Conservation (phyloP, 1,140 invertebrate species). For the Drosophila cardini region DNA sequence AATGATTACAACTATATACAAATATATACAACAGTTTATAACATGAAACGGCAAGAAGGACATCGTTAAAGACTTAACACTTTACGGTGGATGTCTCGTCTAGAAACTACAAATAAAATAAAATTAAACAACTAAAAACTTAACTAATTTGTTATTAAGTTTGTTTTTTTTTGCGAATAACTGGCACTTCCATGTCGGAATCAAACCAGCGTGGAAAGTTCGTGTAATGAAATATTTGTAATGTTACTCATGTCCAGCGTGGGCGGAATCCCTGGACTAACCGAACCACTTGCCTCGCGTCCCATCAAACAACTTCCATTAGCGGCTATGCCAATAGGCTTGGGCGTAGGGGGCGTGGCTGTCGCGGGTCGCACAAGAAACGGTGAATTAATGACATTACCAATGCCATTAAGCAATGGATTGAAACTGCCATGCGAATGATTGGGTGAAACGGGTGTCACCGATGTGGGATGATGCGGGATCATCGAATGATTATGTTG, state of each 20-base stretch:
- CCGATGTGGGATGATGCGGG: constrained; percentile 69
- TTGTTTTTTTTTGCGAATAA: not conserved
- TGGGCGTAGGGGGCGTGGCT: constrained; percentile 85
- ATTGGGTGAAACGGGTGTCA: constrained; percentile 82
- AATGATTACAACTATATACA: constrained; percentile 59
- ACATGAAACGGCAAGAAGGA: constrained; percentile 38
- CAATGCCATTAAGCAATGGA: constrained; percentile 60
- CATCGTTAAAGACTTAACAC: constrained; percentile 27
- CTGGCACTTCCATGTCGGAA: constrained; percentile 17
- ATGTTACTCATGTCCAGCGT: constrained; percentile 89
- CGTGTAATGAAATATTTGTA: constrained; percentile 88
- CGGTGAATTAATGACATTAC: constrained; percentile 65
- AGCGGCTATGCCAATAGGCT: constrained; percentile 48
- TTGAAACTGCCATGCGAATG: constrained; percentile 84
- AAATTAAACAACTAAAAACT: no score
- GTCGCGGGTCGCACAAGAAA: constrained; percentile 85
- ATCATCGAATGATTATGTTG: constrained; percentile 51
- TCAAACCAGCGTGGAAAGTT: constrained; percentile 89
- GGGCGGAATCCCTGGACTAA: constrained; percentile 88
- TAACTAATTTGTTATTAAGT: not conserved
- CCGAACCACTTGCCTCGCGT: constrained; percentile 87
- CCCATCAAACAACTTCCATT: constrained; percentile 56
- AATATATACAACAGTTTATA: constrained; percentile 63
- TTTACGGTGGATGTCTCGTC: constrained; percentile 61
- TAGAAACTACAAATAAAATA: not conserved